A percentile compares a stretch with the other conserved stretches of the same genome.
phyloP scores from a whole-genome alignment of 2,888 invertebrate genomes.

The Palloptera scutellata region DNA sequence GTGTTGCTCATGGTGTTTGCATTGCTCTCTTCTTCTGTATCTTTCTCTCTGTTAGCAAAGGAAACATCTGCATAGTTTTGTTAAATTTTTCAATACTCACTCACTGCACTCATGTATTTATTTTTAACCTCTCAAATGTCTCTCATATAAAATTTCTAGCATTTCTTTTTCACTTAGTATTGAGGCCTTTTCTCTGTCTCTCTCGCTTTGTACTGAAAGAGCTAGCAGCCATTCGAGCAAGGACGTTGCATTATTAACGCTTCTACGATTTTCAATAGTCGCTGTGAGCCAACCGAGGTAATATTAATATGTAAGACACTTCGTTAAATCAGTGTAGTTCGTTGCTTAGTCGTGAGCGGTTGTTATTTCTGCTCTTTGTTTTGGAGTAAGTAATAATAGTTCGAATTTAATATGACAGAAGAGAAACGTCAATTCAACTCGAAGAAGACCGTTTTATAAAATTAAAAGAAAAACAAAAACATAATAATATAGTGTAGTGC shows the following conservation, averaged over 20 bases:
- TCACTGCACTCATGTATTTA: no score
- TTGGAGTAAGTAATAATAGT: no score
- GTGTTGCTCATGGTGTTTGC: background rate
- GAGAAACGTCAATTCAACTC: background rate
- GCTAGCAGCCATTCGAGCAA: conserved; percentile 14
- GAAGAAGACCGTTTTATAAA: conserved; percentile 12
- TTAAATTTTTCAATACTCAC: no score
- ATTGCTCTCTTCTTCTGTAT: background rate
- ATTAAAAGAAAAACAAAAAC: background rate
- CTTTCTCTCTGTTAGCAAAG: conserved; percentile 2
- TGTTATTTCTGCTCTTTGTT: conserved; percentile 35
- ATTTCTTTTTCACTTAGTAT: conserved; percentile 2
- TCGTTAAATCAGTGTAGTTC: conserved; percentile 59
- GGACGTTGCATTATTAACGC: conserved; percentile 47
- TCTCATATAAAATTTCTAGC: no score
- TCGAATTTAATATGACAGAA: no score
- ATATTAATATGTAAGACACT: conserved; percentile 47
- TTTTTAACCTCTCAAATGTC: no score
- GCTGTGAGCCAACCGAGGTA: conserved; percentile 52
- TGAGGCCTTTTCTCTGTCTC: conserved; percentile 26
- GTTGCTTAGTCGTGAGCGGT: conserved; percentile 59
- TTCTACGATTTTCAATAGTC: conserved; percentile 45
- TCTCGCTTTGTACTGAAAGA: conserved; percentile 10
- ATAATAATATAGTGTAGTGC: conserved; percentile 4
- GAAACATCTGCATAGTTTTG: no score